Base-by-base conservation (phyloP, 2,113 vertebrate species). In the Polyodon spathula region DNA sequence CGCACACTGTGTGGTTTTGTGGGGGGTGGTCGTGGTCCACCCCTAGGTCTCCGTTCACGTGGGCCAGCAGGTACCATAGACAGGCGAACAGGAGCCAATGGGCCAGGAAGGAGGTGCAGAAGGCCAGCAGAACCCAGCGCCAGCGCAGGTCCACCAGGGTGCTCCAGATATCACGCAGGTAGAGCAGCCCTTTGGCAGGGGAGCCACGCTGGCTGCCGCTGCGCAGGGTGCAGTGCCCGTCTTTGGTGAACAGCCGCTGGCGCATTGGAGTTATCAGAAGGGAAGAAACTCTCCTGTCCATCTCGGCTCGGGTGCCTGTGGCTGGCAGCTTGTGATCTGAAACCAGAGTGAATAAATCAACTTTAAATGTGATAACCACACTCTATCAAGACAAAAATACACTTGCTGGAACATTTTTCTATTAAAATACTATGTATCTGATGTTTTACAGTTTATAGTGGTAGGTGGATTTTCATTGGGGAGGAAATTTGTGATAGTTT, bases 1-100 rank as follows among this genome's bases (percentile, higher is more conserved):
- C 94, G 63, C 96, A 99, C 64, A 97, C 91, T 59, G 92, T 92
- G 59, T 97, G 95, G 61, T 93, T 95, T 61, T 87, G 85, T 39
- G 93, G 96, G 12, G 93, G 93, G 42, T 84, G 77, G 42, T 96
- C 88, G 0, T 95, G 94, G 63, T 97, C 86, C 69, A 97, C 82
- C n/a, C 83, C 86, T 77, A 99, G 84, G 77, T 97, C 96, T 64
- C 95, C 96, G 1, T 97, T 97, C 78, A 93, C 84, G 68, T 93
- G 91, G 11, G 94, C 94, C 60, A 99, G 83, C 63, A 97, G 71
- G 63, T 98, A 99, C 96, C 96, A 99, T 68, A 99, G 85, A 66
- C 92, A 88, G 62, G 95, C 94, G 70, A 98, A 99, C 66, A 98
- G 78, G 71, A 99, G 84, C 96, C 96, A 99, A 78, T 97, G 95